Base-by-base conservation (phyloP, 2,888 invertebrate species). In the Galeopsomyia nigrocyanea region DNA sequence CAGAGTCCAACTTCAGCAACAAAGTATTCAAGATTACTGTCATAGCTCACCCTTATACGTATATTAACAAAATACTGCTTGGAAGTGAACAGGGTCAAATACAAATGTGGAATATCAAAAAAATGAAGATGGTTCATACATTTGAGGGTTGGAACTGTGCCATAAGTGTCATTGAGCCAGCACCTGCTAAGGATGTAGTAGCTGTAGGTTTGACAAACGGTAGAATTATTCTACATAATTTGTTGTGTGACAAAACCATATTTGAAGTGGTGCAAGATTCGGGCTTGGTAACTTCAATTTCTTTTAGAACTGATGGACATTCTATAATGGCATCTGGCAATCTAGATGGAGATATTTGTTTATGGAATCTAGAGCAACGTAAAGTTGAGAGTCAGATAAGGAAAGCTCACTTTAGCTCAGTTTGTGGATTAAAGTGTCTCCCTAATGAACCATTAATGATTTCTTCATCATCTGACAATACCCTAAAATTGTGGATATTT, bases 391-490 rank as follows among this genome's bases (percentile, higher is more conserved):
- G 94, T 74, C 97, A 97, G 86, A 87, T 97, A 21, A 88, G 93
- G 62, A 88, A 90, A 55, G 96, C 96, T 0, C 99, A 99, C 83
- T 88, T 89, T 58, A 89, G 88, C 0, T 86, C 91, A 14, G 92
- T 99, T 3, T 91, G 92, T 13, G 96, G 97, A 0, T 87, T 97
- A 79, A 89, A 92, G 78, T 98, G 94, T 87, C 88, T 99, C 60
- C 93, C 94, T 60, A 93, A 92, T 70, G 97, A 99, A 84, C 97
- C 98, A 0, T 86, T 99, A 0, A 88, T 98, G 87, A 90, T 98
- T 1, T 95, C 97, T 0, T 96, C 96, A 14, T 96, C 97, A 0
- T 90, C 93, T n/a, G 98, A 99, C 82, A 98, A 98, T 85, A 93
- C 96, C 7, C 88, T 98, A 77, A 98, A 97, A 86, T 88, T 96